Conservation (phyloP, 2,888 invertebrate genomes). For the Epicampocera succincta region DNA sequence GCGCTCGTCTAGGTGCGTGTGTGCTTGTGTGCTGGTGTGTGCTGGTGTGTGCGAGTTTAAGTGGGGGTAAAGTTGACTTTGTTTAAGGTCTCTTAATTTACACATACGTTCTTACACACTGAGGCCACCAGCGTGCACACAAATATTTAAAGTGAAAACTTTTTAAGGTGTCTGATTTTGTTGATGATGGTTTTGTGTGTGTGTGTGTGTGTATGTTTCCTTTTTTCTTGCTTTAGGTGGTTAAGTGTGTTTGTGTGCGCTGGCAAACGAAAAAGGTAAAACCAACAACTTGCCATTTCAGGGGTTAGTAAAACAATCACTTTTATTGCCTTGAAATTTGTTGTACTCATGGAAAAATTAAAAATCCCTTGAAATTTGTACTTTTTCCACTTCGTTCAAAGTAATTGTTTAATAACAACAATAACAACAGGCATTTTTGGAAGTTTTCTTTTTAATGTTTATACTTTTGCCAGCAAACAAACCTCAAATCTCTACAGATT, state of each 20-base stretch:
- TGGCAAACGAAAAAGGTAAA: slow-evolving; percentile 10
- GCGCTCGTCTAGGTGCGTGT: neutral
- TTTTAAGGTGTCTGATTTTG: slow-evolving; percentile 44
- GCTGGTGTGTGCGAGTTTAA: neutral
- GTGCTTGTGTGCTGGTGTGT: neutral
- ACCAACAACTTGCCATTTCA: slow-evolving; percentile 41
- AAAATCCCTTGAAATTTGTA: slow-evolving; percentile 59
- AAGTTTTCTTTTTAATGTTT: neutral
- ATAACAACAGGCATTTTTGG: slow-evolving; percentile 22
- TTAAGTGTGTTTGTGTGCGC: neutral
- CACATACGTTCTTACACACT: neutral
- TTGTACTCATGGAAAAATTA: slow-evolving; percentile 61
- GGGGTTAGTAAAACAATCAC: slow-evolving; percentile 63
- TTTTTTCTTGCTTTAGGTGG: neutral
- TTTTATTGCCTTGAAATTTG: slow-evolving; percentile 59
- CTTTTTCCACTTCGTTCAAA: slow-evolving; percentile 14
- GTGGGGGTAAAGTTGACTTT: neutral
- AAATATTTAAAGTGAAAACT: slow-evolving; percentile 39
- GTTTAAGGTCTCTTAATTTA: slow-evolving; percentile 40
- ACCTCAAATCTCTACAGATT: slow-evolving; percentile 37
- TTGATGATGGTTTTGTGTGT: slow-evolving; percentile 15
- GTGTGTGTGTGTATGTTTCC: neutral
- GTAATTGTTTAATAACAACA: slow-evolving; percentile 57
- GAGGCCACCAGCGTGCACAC: neutral
- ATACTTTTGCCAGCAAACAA: neutral